These are phyloP conservation scores for Gavia stellata DNA, from an alignment of 2,113 vertebrate species.

Conservation along the genomic window DNA sequence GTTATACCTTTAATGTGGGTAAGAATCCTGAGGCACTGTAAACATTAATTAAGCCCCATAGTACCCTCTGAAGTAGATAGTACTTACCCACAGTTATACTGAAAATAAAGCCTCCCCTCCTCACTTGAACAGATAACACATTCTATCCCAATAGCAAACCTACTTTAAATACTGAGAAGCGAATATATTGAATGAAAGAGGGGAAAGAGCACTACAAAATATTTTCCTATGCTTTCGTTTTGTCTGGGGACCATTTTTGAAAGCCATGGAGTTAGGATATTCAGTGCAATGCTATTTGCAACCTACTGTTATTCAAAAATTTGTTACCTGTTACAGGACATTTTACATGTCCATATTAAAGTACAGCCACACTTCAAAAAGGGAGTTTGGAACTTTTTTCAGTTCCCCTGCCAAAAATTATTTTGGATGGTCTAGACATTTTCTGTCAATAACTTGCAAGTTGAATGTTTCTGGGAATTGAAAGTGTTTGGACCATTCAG, in stretches of 20 bases:
- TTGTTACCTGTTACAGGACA: background rate
- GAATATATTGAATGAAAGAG: background rate
- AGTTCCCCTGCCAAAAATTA: background rate
- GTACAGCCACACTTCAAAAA: background rate
- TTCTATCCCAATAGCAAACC: background rate
- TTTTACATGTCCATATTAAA: background rate
- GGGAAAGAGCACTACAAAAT: background rate
- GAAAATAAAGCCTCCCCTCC: background rate
- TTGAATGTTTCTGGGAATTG: slow-evolving; percentile 28
- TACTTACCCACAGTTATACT: background rate
- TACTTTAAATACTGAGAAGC: background rate
- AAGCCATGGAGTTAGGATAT: background rate
- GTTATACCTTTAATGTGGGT: slow-evolving; percentile 29
- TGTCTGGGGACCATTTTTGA: background rate
- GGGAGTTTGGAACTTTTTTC: background rate
- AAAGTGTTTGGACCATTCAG: background rate
- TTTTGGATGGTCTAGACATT: slow-evolving; percentile 28
- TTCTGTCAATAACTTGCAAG: slow-evolving; percentile 11
- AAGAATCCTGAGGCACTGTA: slow-evolving; percentile 36
- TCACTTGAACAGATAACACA: background rate
- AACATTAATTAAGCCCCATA: slow-evolving; percentile 49
- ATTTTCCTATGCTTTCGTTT: background rate
- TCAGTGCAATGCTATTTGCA: background rate
- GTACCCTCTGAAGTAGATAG: slow-evolving; percentile 25
- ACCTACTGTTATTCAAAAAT: background rate